A percentile compares a stretch with the other conserved stretches of the same genome.
Evolutionary conservation across 2,888 invertebrate species (phyloP).

Genomic region (Dendrolimus pini): DNA sequence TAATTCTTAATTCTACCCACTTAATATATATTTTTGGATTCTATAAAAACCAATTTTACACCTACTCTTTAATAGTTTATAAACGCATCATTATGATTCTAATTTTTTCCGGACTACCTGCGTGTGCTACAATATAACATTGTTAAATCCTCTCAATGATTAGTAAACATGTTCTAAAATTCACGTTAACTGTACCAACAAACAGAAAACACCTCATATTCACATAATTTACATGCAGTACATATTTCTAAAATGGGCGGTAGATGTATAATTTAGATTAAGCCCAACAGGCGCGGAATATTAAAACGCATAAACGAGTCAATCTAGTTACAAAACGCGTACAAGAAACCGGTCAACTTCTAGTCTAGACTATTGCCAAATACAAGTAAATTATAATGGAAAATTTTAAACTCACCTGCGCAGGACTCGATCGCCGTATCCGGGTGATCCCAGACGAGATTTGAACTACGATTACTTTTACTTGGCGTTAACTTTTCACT

Average conservation of each 20-base stretch:
- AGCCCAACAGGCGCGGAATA: slow-evolving; percentile 14
- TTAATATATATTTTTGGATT: too few species aligned
- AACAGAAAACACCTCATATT: too few species aligned
- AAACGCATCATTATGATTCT: too few species aligned
- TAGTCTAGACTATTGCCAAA: slow-evolving; percentile 11
- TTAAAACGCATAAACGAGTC: slow-evolving; percentile 12
- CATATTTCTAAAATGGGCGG: slow-evolving; percentile 22
- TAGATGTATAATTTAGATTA: slow-evolving; percentile 24
- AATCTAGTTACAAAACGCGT: slow-evolving; percentile 16
- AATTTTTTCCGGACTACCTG: too few species aligned
- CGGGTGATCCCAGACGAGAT: slow-evolving; percentile 18
- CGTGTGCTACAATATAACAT: too few species aligned
- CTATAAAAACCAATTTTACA: too few species aligned
- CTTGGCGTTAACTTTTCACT: slow-evolving; percentile 23
- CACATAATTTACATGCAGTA: slow-evolving; percentile 7
- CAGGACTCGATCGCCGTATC: slow-evolving; percentile 24
- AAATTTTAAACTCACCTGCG: slow-evolving; percentile 36
- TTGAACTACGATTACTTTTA: slow-evolving; percentile 31
- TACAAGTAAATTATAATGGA: slow-evolving; percentile 8
- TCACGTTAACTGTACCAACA: too few species aligned
- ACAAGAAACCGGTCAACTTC: slow-evolving; percentile 21
- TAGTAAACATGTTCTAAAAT: too few species aligned
- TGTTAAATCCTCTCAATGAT: too few species aligned
- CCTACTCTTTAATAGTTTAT: too few species aligned
- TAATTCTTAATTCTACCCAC: too few species aligned